These are phyloP conservation scores for Eriocheir sinensis DNA, from an alignment of 1,140 invertebrate species.

Conservation along the genomic window DNA sequence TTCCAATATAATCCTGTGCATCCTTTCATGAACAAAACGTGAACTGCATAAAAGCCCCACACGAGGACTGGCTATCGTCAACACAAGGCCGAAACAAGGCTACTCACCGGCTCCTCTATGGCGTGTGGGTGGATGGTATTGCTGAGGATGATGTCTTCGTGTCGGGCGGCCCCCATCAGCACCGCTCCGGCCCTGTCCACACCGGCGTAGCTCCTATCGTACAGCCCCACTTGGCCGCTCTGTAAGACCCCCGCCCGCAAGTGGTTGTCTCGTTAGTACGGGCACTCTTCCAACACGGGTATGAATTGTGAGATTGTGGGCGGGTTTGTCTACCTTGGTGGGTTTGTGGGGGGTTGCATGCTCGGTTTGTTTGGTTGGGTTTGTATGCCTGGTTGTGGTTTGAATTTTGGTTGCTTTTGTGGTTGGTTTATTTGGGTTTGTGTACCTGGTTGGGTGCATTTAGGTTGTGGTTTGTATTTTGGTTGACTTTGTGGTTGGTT, in stretches of 20 bases:
- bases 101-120: slow-evolving; percentile 78
- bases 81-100: no score
- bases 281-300: background rate
- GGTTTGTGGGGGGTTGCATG: background rate
- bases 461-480: no score
- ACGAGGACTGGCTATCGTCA: background rate
- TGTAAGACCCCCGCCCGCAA: slow-evolving; percentile 57
- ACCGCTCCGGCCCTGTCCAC: slow-evolving; percentile 78
- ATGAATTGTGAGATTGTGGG: no score
- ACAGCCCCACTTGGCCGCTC: slow-evolving; percentile 77
- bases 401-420: background rate
- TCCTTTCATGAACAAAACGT: no score
- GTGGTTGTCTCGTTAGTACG: background rate
- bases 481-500: background rate
- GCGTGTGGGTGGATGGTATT: slow-evolving; percentile 78
- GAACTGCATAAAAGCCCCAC: no score
- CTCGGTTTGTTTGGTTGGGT: no score
- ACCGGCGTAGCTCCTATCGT: slow-evolving; percentile 76
- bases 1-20: no score
- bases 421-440: background rate
- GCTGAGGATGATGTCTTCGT: slow-evolving; percentile 78
- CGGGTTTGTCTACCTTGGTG: background rate
- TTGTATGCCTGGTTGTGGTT: background rate
- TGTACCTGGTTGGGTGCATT: background rate
- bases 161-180: slow-evolving; percentile 76